These are phyloP conservation scores for Drosophila stalkeri DNA, from an alignment of 2,888 invertebrate genomes.

Conservation along the genomic window DNA sequence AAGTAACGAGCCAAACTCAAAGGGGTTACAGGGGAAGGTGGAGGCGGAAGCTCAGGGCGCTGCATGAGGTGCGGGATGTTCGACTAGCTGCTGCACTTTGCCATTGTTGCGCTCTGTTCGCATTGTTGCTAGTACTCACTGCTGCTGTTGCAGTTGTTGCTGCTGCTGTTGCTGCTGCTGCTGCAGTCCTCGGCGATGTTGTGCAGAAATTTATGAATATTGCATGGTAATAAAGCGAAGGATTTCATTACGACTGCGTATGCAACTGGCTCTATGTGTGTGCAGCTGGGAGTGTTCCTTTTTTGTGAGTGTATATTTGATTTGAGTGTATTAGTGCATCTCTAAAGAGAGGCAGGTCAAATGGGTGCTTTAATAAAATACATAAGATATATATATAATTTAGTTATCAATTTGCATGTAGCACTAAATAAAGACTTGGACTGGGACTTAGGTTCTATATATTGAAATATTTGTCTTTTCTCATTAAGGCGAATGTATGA, in stretches of 20 bases:
- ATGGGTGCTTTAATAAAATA: background rate
- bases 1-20: constrained; percentile 60
- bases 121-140: constrained; percentile 47
- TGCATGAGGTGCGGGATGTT: constrained; percentile 7
- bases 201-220: constrained; percentile 80
- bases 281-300: constrained; percentile 12
- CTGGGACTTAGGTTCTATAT: too few relatives aligned
- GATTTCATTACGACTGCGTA: constrained; percentile 73
- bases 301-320: constrained; percentile 41
- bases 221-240: constrained; percentile 75
- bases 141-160: constrained; percentile 15
- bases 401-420: background rate
- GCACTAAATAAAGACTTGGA: background rate
- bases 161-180: constrained; percentile 40
- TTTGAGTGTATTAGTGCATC: constrained; percentile 39
- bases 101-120: constrained; percentile 54
- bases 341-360: constrained; percentile 12
- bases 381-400: background rate
- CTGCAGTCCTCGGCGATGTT: constrained; percentile 63
- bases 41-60: background rate
- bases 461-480: background rate
- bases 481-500: too few relatives aligned
- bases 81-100: constrained; percentile 50
- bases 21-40: constrained; percentile 7
- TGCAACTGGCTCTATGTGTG: constrained; percentile 24